Evolutionary conservation across 2,113 vertebrate genomes (phyloP), one percentile per base, ranked within the genome.

Genomic region (Brachyistius frenatus): DNA sequence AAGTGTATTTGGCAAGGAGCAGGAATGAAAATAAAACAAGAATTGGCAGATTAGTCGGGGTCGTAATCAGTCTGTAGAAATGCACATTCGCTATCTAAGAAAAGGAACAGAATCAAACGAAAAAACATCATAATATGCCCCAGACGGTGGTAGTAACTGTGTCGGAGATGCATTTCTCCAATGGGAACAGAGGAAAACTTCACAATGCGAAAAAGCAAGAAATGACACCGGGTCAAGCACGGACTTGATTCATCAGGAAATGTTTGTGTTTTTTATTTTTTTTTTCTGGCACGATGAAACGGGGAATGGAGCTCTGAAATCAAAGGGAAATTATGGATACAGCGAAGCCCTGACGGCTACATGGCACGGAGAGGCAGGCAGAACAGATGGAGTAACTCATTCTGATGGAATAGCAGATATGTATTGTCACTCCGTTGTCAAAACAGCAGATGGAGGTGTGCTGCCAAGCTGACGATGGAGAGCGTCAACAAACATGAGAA

Each of bases 371-470:
- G 58, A 84, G 65, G 66, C 74, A 74, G 49, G 37, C 71, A 41
- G 76, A 90, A 79, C 93, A 95, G 91, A 94, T 91, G 92, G 91
- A 81, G 72, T 41, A 33, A 57, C 50, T 62, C 16, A 60, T 78
- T 77, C 36, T 80, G 85, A 85, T 85, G 81, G 85, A 89, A 84
- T 44, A 10, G 81, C 58, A 84, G 87, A 81, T 67, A 88, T 63
- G 55, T 80, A 30, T 66, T 78, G 89, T 69, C 83, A 88, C 75
- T 68, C 62, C 35, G 47, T 91, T 85, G 86, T 91, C 85, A 89
- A 85, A 90, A 66, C 84, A 90, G 83, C 92, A 94, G 92, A 93
- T 93, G 93, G 91, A 88, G 54, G 74, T 80, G 74, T 73, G 73
- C 81, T 85, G 86, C 77, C 35, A 83, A 83, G 74, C 36, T 55